These are phyloP conservation scores for Piscicola geometra DNA, from an alignment of 2,888 invertebrate genomes.

Conservation along the genomic window DNA sequence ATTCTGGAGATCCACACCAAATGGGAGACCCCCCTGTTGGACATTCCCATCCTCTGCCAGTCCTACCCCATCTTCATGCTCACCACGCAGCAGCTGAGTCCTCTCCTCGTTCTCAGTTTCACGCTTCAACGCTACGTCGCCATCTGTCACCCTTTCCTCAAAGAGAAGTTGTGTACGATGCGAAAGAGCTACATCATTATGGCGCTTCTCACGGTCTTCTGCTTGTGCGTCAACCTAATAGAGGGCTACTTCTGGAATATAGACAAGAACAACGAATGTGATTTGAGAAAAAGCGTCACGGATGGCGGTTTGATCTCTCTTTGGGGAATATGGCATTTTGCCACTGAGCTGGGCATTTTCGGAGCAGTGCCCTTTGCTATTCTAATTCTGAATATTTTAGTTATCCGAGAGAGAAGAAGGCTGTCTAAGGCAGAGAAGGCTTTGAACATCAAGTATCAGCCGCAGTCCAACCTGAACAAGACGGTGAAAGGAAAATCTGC, in stretches of 20 bases:
- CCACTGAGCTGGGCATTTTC: conserved; percentile 53
- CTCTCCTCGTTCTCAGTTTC: conserved; percentile 53
- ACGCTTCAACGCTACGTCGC: conserved; percentile 55
- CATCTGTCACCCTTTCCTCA: conserved; percentile 54
- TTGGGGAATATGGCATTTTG: conserved; percentile 52
- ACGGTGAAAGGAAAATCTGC: background rate
- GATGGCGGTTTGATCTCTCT: conserved; percentile 46
- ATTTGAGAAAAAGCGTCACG: conserved; percentile 45
- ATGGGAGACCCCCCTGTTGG: conserved; percentile 47
- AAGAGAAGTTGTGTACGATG: conserved; percentile 52
- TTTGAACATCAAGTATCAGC: conserved; percentile 36
- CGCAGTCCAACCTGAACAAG: background rate
- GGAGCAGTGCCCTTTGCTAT: conserved; percentile 51
- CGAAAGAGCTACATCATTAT: conserved; percentile 50
- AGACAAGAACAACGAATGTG: conserved; percentile 44
- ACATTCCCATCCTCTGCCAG: conserved; percentile 51
- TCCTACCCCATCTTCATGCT: conserved; percentile 51
- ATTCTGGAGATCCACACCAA: conserved; percentile 50
- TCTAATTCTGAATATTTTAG: conserved; percentile 52
- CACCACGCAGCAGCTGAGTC: conserved; percentile 52
- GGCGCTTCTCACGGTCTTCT: conserved; percentile 45
- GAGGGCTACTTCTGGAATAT: conserved; percentile 54
- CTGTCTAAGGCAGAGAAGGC: conserved; percentile 41
- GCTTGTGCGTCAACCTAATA: conserved; percentile 48
- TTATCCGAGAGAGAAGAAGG: conserved; percentile 50